Evolutionary conservation across 2,888 invertebrate species (phyloP).

Genomic region (Agrotis segetum): DNA sequence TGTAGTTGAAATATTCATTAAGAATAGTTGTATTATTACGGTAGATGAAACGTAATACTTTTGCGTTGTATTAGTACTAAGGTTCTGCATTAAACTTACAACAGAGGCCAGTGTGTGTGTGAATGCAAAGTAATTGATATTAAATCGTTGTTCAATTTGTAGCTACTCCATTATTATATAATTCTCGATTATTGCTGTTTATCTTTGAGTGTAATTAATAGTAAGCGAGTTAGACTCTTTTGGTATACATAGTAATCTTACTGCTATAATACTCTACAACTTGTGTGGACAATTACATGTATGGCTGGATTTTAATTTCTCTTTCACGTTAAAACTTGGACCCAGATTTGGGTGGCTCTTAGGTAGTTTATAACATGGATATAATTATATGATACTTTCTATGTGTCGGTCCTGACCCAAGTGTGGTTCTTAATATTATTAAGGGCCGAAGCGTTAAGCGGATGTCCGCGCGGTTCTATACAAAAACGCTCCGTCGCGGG

Average conservation of each 20-base stretch:
- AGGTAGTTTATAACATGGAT: too few species aligned
- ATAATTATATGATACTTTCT: too few species aligned
- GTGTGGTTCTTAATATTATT: too few species aligned
- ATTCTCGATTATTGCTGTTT: background rate
- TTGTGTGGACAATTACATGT: too few species aligned
- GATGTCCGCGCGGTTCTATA: too few species aligned
- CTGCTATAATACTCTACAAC: too few species aligned
- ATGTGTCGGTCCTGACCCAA: too few species aligned
- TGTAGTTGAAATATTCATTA: background rate
- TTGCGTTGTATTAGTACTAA: background rate
- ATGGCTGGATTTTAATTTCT: too few species aligned
- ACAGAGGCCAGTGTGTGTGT: background rate
- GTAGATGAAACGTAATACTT: background rate
- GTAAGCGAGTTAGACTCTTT: conserved; percentile 5
- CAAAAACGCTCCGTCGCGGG: too few species aligned
- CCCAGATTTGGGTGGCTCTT: too few species aligned
- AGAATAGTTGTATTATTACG: background rate
- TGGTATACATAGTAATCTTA: background rate
- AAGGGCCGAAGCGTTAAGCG: too few species aligned
- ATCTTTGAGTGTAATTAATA: background rate
- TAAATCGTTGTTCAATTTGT: background rate
- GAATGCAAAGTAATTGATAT: conserved; percentile 17
- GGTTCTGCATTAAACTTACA: background rate
- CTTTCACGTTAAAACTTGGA: too few species aligned
- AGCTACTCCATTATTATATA: conserved; percentile 4